phyloP scores from a whole-genome alignment of 2,888 invertebrate genomes.

The Lobophora halterata region DNA sequence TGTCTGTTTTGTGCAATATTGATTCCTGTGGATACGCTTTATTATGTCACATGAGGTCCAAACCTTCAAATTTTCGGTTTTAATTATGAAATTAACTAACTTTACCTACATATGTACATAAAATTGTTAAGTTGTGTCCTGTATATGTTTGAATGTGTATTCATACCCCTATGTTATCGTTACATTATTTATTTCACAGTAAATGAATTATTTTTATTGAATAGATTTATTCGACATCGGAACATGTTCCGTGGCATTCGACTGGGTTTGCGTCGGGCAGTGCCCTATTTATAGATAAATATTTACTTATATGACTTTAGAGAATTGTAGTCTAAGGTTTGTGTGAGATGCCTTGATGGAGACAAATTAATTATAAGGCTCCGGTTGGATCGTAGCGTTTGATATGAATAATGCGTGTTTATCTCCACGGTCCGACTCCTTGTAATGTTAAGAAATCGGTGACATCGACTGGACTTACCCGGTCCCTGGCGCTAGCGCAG shows the following conservation, averaged over 20 bases:
- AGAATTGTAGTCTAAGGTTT: conserved; percentile 11
- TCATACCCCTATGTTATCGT: conserved; percentile 15
- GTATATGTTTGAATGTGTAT: conserved; percentile 12
- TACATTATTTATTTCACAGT: conserved; percentile 27
- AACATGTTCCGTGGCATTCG: conserved; percentile 27
- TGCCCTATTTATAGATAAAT: conserved; percentile 40
- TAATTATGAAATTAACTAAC: conserved; percentile 6
- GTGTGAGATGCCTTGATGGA: conserved; percentile 18
- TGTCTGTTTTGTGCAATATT: conserved; percentile 18
- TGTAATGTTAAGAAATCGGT: conserved; percentile 41
- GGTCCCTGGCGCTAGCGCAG: conserved; percentile 68
- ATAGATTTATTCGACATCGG: conserved; percentile 16
- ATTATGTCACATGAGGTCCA: conserved; percentile 5
- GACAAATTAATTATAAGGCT: conserved; percentile 24
- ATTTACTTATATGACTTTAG: conserved; percentile 19
- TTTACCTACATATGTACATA: conserved; percentile 5
- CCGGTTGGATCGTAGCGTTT: conserved; percentile 22
- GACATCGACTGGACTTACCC: conserved; percentile 53
- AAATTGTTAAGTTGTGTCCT: conserved; percentile 7
- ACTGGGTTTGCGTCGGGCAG: conserved; percentile 42
- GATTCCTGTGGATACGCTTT: conserved; percentile 14
- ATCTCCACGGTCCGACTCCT: conserved; percentile 30
- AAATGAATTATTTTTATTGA: conserved; percentile 21
- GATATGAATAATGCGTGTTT: conserved; percentile 34
- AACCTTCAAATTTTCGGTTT: conserved; percentile 5